Evolutionary conservation across 2,888 invertebrate species (phyloP), one percentile per base, ranked within the genome.

Genomic region (Dioctria linearis): DNA sequence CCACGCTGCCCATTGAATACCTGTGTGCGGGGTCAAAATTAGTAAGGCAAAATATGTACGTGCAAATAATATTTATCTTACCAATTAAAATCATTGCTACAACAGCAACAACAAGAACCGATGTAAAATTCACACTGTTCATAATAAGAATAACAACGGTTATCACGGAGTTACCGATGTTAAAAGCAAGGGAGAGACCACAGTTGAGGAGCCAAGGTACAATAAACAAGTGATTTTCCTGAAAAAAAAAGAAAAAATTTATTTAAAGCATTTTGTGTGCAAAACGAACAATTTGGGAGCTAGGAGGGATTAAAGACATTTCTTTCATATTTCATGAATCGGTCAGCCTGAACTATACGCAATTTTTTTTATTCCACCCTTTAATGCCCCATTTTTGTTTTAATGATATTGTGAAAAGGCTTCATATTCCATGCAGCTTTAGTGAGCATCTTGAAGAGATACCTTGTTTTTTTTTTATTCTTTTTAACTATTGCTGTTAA

Each of bases 171-270:
- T 66, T 66, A 5, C 51, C 13, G 8, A 65, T 66, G 40, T 78
- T 78, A 25, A 78, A 78, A 37, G 49, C 66, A 13, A 78, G 65
- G 13, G 65, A 78, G 9, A 54, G 11, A 13, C 78, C 78, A 13
- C 51, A 39, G 43, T 80, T 80, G 4, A 80, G 65, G 13, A 80
- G 65, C 80, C 80, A 80, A 25, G 80, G 80, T 6, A 80, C 46
- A 63, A 80, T 49, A 13, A 80, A 4, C n/a, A 71, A 61, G 51
- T 80, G 80, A n/a, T 54, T 65, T 37, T 80, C 65, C 80, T 80
- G 43, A 54, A 69, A 69, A 37, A 25, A 25, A 25, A 69, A 37
- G 2, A 25, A 25, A 25, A 25, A 25, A 0, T 25, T 25, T 25
- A 25, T 25, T 25, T 25, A 25, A 25, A 25, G 25, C 25, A 25